Base-by-base conservation (phyloP, 2,113 vertebrate species). In the Oreamnos americanus region DNA sequence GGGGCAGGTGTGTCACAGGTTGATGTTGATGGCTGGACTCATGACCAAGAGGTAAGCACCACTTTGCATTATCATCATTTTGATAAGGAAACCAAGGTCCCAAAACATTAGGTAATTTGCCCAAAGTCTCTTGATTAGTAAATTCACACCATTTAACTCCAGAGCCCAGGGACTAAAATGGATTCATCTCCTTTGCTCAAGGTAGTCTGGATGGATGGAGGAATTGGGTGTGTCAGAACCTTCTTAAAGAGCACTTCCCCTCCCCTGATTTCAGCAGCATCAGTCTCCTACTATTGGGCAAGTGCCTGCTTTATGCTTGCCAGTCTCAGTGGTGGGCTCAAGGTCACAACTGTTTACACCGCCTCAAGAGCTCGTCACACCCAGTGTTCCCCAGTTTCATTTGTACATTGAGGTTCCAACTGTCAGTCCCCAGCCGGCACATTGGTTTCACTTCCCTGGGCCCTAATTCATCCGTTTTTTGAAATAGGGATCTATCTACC, bases 341-440 rank as follows among this genome's bases (percentile, higher is more conserved):
- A 95, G 91, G 74, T 98, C 97, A 97, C 43, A 97, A 98, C 91
- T 95, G 94, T 96, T 96, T 95, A 89, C 84, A 83, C 78, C 79
- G 87, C 93, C 94, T 96, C 91, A 95, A 96, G 71, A 85, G 83
- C 78, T 60, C 1, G 60, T 91, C 97, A 97, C 98, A 96, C 97
- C 98, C 97, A 97, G 23, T 87, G 95, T 95, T 96, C 96, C 96
- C 91, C 91, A 91, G 98, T 98, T 98, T 98, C 98, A 47, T 96
- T 98, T 97, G 97, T 98, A 97, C 97, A 64, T 58, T 97, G 82
- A 87, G 96, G 97, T 94, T 97, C 98, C 97, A 98, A 98, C 98
- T 92, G 98, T 98, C 97, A 96, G 88, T 98, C 94, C 93, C 53
- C 96, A 97, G 91, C 64, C 51, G 9, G 62, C 62, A 76, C 96